Evolutionary conservation across 1,140 invertebrate genomes (phyloP).

Genomic region (Anagrus nilaparvatae): DNA sequence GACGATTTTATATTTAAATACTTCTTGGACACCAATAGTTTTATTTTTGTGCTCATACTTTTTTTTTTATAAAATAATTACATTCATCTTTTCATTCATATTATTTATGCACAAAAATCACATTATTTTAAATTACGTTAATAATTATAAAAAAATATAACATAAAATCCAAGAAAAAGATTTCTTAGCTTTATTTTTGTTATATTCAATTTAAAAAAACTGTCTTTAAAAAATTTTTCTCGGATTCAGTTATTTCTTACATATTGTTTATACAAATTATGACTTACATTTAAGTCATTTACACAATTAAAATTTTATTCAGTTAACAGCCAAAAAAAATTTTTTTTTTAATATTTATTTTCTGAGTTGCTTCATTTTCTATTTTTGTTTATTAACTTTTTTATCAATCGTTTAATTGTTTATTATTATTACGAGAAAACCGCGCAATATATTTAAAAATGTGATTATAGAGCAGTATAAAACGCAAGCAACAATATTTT

Average conservation of each 20-base stretch:
- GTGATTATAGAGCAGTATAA: slow-evolving; percentile 21
- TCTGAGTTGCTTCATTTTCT: slow-evolving; percentile 3
- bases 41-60: slow-evolving; percentile 20
- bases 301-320: not conserved
- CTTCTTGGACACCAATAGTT: slow-evolving; percentile 39
- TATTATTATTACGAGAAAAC: slow-evolving; percentile 7
- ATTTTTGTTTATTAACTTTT: slow-evolving; percentile 2
- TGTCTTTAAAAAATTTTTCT: not conserved
- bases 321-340: too few species aligned
- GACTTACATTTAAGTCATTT: not conserved
- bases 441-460: slow-evolving; percentile 25
- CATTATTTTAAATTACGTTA: slow-evolving; percentile 5
- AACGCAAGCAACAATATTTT: slow-evolving; percentile 35
- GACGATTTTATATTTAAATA: slow-evolving; percentile 41
- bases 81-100: slow-evolving; percentile 3
- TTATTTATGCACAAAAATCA: slow-evolving; percentile 10
- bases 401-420: slow-evolving; percentile 3
- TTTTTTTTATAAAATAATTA: slow-evolving; percentile 13
- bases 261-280: too few species aligned
- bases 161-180: too few species aligned
- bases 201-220: not conserved
- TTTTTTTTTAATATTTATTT: not conserved
- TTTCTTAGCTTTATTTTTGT: not conserved
- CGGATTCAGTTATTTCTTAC: too few species aligned
- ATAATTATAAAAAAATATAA: too few species aligned